phyloP scores from a whole-genome alignment of 2,113 vertebrate genomes.

The Kryptolebias marmoratus region DNA sequence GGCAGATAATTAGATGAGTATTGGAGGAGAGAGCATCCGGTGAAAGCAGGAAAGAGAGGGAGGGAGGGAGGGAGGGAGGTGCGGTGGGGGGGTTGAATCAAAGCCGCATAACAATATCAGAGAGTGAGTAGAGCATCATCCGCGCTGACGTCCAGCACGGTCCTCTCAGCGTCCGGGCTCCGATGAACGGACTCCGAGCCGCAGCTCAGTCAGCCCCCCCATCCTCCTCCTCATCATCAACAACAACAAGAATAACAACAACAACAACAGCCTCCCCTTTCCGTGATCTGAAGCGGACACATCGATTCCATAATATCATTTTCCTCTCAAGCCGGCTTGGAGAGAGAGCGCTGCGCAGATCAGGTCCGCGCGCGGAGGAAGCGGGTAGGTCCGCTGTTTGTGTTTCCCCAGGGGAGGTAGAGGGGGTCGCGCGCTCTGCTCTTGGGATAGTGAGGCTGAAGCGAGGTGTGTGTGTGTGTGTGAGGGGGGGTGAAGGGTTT shows the following conservation, averaged over 20 bases:
- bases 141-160: conserved; percentile 59
- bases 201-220: conserved; percentile 20
- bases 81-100: conserved; percentile 13
- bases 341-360: conserved; percentile 24
- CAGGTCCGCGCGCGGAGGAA: conserved; percentile 34
- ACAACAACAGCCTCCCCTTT: neutral
- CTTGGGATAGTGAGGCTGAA: conserved; percentile 21
- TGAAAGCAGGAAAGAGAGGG: neutral
- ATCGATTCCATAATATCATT: neutral
- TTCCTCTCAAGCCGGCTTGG: conserved; percentile 17
- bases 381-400: conserved; percentile 57
- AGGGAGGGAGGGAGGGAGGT: neutral
- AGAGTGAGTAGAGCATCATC: conserved; percentile 44
- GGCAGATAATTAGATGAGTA: conserved; percentile 60
- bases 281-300: conserved; percentile 48
- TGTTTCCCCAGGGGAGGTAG: no score
- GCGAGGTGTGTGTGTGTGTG: no score
- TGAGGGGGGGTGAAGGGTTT: no score
- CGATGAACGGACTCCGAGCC: conserved; percentile 43
- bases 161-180: conserved; percentile 48
- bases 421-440: neutral
- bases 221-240: no score
- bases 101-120: conserved; percentile 47
- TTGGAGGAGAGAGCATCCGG: conserved; percentile 40
- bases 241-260: no score